Evolutionary conservation across 2,888 invertebrate genomes (phyloP).

Genomic region (Gastracanthus pulcherrimus): DNA sequence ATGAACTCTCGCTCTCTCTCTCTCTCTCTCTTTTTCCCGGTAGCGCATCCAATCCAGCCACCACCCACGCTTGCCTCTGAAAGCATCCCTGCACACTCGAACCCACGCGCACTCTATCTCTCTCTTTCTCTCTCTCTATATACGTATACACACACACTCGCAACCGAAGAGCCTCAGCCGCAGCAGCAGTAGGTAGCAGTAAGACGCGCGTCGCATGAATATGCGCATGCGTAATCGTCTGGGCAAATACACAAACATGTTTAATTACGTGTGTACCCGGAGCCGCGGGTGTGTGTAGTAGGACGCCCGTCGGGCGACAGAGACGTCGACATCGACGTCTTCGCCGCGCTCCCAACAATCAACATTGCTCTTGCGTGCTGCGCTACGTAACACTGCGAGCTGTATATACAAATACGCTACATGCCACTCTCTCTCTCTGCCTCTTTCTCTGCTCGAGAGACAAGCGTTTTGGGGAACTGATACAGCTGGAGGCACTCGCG

Average conservation of each 20-base stretch:
- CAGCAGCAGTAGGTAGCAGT: background rate
- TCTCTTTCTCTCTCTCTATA: no score
- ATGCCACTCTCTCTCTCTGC: no score
- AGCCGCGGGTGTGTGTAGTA: background rate
- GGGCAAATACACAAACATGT: conserved; percentile 53
- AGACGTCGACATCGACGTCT: background rate
- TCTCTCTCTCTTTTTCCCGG: background rate
- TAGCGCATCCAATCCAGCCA: background rate
- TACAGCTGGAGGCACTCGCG: no score
- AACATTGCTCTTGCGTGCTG: background rate
- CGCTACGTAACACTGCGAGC: background rate
- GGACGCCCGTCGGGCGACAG: background rate
- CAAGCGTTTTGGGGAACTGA: background rate
- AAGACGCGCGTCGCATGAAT: conserved; percentile 45
- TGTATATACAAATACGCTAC: no score
- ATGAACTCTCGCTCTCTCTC: no score
- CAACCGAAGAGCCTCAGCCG: no score
- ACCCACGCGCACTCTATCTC: no score
- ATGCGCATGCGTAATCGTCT: conserved; percentile 47
- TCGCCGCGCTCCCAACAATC: background rate
- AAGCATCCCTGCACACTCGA: no score
- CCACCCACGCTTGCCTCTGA: no score
- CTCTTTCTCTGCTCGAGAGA: background rate
- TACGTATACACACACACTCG: no score
- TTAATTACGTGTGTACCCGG: conserved; percentile 47